Base-by-base conservation (phyloP, 1,140 invertebrate species). In the Bombus difficillimus region DNA sequence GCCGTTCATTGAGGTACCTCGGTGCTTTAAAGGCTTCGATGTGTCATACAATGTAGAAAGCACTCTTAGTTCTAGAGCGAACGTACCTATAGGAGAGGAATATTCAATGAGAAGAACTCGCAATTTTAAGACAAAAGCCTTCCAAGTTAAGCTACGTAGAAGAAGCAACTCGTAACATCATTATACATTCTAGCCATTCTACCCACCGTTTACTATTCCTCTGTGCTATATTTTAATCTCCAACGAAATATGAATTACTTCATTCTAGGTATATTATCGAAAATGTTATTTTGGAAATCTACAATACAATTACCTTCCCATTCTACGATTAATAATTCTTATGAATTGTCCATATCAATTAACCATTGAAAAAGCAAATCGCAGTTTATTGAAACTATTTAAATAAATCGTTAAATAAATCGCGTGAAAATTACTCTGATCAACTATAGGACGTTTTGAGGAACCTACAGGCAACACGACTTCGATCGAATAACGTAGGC, bases 81-180 rank as follows among this genome's bases (percentile, higher is more conserved):
- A 39, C 74, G 28, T 57, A 18, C 53, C 28, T 34, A 57, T n/a
- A 34, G 22, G 25, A 76, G 34, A 53, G 53, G 74, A 59, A 76
- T 76, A 76, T 76, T 76, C 74, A 32, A 57, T 59, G 47, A 28
- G 43, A 59, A 57, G 43, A 34, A 53, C 47, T 37, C 47, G 53
- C 53, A 32, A 32, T 73, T 73, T 73, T 73, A 43, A 73, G n/a
- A 73, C 71, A 73, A 73, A 72, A 32, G 71, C 71, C 71, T 43
- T 41, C 41, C 6, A 47, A 43, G n/a, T 43, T 73, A 18, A 72
- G 25, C 39, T 43, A 32, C 71, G 25, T 22, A 8, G n/a, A 43
- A 32, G 28, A 72, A 73, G 71, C 71, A 32, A 43, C 28, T 72
- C 71, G 28, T 43, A 43, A 41, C 69, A 8, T 15, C 37, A 4